Percentiles rank a stretch among this genome's conserved stretches.
These are phyloP conservation scores for Panzeria rudis DNA, from an alignment of 2,888 invertebrate species.

Conservation along the genomic window DNA sequence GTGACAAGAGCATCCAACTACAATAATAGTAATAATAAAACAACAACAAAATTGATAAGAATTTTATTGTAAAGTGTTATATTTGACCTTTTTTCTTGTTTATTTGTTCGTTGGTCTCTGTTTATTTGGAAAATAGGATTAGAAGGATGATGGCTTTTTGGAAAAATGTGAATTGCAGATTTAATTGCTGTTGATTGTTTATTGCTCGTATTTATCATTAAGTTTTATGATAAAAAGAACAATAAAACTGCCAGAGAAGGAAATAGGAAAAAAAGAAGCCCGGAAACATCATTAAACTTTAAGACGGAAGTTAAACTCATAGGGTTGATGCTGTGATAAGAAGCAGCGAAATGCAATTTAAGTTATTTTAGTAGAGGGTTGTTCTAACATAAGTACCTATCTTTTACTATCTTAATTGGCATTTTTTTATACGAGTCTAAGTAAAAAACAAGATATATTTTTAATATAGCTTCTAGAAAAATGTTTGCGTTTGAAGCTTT, in stretches of 20 bases:
- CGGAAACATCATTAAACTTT: conserved; percentile 58
- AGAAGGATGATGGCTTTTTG: conserved; percentile 59
- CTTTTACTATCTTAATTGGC: conserved; percentile 1
- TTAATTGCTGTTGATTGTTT: conserved; percentile 73
- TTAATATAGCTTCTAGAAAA: not conserved
- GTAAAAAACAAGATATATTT: not conserved
- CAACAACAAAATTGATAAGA: conserved; percentile 23
- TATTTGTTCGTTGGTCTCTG: conserved; percentile 31
- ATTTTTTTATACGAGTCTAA: not conserved
- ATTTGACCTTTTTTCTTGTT: conserved; percentile 62
- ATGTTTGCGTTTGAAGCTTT: not conserved
- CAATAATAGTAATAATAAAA: conserved; percentile 51
- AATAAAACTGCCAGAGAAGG: conserved; percentile 57
- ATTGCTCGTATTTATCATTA: conserved; percentile 63
- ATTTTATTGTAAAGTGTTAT: conserved; percentile 63
- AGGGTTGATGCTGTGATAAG: conserved; percentile 17
- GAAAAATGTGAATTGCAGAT: conserved; percentile 73
- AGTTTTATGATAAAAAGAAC: conserved; percentile 61
- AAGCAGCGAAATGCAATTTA: conserved; percentile 6
- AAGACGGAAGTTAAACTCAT: conserved; percentile 34
- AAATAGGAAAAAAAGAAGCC: conserved; percentile 31
- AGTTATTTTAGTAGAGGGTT: not conserved
- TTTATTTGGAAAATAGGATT: conserved; percentile 57
- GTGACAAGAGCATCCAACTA: conserved; percentile 64
- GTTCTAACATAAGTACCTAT: conserved; percentile 1